phyloP scores from a whole-genome alignment of 2,797 vertebrate species.

The Pempheris klunzingeri region DNA sequence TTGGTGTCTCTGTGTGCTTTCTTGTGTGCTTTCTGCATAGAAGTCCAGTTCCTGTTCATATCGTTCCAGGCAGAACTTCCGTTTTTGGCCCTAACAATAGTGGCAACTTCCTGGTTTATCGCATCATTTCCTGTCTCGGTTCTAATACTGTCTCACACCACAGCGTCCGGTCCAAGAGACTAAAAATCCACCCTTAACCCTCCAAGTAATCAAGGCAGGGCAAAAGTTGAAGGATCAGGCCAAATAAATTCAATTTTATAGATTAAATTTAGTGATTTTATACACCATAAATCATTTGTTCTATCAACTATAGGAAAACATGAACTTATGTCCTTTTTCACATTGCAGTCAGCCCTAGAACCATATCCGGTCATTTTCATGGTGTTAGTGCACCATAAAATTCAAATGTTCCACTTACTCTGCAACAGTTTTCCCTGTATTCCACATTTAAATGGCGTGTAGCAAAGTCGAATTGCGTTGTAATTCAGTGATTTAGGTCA shows the following conservation, averaged over 20 bases:
- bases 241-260: constrained; percentile 14
- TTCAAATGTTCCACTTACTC: constrained; percentile 34
- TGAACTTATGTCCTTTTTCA: constrained; percentile 20
- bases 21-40: constrained; percentile 47
- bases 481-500: constrained; percentile 26
- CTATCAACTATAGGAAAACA: constrained; percentile 18
- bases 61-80: constrained; percentile 80
- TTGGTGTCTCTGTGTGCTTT: constrained; percentile 16
- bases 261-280: constrained; percentile 29
- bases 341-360: constrained; percentile 2
- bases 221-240: constrained; percentile 44
- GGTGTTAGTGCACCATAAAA: constrained; percentile 27
- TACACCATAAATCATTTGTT: constrained; percentile 8
- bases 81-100: constrained; percentile 82
- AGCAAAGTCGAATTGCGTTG: not conserved
- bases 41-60: constrained; percentile 66
- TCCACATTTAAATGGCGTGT: not conserved
- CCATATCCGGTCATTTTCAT: constrained; percentile 43
- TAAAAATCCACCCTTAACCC: constrained; percentile 44
- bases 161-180: constrained; percentile 40
- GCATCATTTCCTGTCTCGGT: constrained; percentile 80
- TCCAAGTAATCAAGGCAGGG: constrained; percentile 41
- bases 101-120: constrained; percentile 81
- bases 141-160: constrained; percentile 69
- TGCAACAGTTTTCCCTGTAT: constrained; percentile 18